Percentiles rank a stretch among this genome's conserved stretches.
Conservation (phyloP, 2,797 vertebrate species). For the Pseudochirops corinnae region DNA sequence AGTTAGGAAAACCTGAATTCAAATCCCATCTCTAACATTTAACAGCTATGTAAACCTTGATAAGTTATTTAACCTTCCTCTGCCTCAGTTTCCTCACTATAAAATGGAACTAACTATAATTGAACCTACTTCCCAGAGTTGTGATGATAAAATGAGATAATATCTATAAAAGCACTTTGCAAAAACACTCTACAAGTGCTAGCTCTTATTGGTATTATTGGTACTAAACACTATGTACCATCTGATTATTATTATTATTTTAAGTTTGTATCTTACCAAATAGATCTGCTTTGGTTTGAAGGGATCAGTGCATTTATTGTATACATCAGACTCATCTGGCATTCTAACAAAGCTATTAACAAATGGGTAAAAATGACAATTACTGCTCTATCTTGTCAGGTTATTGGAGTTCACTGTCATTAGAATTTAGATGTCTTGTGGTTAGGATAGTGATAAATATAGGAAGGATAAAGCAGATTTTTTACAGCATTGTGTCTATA, state of each 20-base stretch:
- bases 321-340: conserved; percentile 22
- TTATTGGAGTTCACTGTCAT: conserved; percentile 48
- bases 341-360: conserved; percentile 38
- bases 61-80: background rate
- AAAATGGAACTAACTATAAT: background rate
- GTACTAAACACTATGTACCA: background rate
- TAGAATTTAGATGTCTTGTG: background rate
- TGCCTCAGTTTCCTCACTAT: background rate
- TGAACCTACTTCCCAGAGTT: background rate
- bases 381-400: conserved; percentile 54
- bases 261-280: background rate
- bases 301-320: conserved; percentile 4
- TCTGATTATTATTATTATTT: background rate
- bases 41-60: background rate
- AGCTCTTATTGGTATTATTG: background rate
- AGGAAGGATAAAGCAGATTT: background rate
- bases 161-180: background rate
- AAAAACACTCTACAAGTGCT: background rate
- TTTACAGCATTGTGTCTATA: background rate
- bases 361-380: conserved; percentile 45
- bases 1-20: background rate
- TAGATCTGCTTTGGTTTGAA: background rate
- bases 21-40: background rate
- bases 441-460: background rate
- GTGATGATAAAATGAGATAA: background rate